These are phyloP conservation scores for Apodemus agrarius DNA, from an alignment of 2,797 vertebrate genomes.

Conservation along the genomic window DNA sequence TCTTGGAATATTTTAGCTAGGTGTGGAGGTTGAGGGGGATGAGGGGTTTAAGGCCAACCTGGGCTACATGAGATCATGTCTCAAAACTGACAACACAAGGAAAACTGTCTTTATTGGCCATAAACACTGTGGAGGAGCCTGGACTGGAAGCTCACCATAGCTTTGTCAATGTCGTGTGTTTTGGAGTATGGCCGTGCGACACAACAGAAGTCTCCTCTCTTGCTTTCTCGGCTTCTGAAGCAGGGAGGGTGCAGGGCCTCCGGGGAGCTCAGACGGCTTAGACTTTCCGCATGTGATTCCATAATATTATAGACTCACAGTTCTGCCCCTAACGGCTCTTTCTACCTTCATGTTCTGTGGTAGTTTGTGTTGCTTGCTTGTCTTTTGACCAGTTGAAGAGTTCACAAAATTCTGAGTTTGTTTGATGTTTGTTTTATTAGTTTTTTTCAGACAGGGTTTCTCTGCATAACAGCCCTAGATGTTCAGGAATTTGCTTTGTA, in stretches of 20 bases:
- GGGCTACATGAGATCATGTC: background rate
- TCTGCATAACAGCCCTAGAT: background rate
- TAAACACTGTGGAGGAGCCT: background rate
- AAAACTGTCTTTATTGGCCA: no score
- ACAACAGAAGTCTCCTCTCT: background rate
- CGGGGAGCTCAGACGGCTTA: background rate
- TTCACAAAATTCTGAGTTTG: background rate
- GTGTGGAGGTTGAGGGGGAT: background rate
- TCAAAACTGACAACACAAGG: background rate
- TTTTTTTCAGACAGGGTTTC: background rate
- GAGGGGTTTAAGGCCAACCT: background rate
- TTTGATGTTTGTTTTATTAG: background rate
- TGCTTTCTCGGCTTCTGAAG: background rate
- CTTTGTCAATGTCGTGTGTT: background rate
- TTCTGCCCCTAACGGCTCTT: background rate
- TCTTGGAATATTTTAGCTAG: background rate
- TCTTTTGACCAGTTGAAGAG: background rate
- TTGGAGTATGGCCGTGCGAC: background rate
- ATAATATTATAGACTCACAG: background rate
- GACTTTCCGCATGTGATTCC: background rate
- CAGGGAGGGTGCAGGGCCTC: background rate
- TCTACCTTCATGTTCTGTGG: background rate
- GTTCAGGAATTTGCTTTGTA: background rate
- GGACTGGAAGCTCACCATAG: background rate
- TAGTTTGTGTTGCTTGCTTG: background rate